These are phyloP conservation scores for Reticulitermes lucifugus DNA, from an alignment of 2,888 invertebrate species.

Conservation along the genomic window DNA sequence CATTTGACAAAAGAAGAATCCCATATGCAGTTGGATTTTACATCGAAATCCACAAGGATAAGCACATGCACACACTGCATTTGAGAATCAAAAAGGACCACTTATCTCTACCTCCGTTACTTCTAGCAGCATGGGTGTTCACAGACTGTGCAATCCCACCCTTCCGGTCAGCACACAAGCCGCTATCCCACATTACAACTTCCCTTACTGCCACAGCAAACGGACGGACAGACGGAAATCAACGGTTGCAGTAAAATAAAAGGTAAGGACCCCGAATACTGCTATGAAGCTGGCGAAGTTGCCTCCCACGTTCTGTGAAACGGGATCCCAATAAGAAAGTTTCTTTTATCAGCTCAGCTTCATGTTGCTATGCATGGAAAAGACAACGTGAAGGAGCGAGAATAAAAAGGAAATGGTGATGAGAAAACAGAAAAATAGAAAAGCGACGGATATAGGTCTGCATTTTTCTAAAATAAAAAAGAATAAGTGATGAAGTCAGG, in stretches of 20 bases:
- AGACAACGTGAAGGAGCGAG: not conserved
- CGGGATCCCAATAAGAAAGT: constrained; percentile 1
- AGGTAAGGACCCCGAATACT: not conserved
- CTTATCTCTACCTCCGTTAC: no score
- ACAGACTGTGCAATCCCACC: not conserved
- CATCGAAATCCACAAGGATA: no score
- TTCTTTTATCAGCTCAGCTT: not conserved
- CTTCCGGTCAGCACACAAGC: not conserved
- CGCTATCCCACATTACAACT: not conserved
- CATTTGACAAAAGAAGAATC: no score
- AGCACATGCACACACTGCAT: no score
- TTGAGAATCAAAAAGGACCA: no score
- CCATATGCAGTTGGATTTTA: no score
- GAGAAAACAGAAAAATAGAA: not conserved
- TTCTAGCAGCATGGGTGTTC: not conserved
- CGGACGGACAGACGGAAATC: not conserved
- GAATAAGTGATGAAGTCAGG: not conserved
- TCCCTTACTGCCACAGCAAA: not conserved
- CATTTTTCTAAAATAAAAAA: not conserved
- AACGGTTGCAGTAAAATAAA: not conserved
- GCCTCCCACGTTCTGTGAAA: not conserved
- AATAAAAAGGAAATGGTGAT: not conserved
- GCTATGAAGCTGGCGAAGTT: not conserved
- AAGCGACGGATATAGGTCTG: not conserved
- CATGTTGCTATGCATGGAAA: not conserved